These are phyloP conservation scores for Achlya flavicornis DNA, from an alignment of 2,888 invertebrate species.

Conservation along the genomic window DNA sequence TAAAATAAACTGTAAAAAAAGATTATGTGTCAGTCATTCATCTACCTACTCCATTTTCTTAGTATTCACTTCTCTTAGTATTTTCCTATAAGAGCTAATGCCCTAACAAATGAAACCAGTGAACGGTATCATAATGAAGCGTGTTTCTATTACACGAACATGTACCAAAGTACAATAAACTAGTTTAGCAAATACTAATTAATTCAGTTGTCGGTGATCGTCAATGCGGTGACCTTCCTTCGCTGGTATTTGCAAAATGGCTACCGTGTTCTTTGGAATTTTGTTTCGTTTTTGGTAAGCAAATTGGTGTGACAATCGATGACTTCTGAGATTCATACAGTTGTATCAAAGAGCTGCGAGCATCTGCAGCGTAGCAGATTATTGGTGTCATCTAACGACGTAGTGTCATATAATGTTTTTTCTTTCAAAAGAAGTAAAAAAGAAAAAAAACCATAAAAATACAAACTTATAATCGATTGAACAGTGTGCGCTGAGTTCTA, in stretches of 20 bases:
- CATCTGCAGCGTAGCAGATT: too few species aligned
- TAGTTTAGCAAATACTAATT: conserved; percentile 42
- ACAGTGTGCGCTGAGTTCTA: too few species aligned
- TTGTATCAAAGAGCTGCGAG: too few species aligned
- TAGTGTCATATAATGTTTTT: too few species aligned
- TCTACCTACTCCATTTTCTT: too few species aligned
- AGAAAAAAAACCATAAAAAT: too few species aligned
- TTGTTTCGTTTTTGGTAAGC: conserved; percentile 25
- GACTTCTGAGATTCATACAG: too few species aligned
- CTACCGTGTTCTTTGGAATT: conserved; percentile 36
- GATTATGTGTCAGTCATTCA: too few species aligned
- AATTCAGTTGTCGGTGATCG: conserved; percentile 43
- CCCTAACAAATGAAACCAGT: background rate
- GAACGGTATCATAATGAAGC: background rate
- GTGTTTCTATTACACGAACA: background rate
- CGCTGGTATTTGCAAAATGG: conserved; percentile 40
- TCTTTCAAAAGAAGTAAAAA: too few species aligned
- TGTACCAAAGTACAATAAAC: conserved; percentile 26
- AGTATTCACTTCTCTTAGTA: background rate
- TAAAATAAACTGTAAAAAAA: too few species aligned
- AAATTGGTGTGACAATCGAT: conserved; percentile 5
- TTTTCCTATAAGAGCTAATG: background rate
- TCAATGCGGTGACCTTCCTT: conserved; percentile 42
- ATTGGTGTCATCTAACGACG: too few species aligned
- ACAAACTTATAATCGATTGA: too few species aligned